Percentiles rank a stretch among this genome's conserved stretches.
These are phyloP conservation scores for Ceramica pisi DNA, from an alignment of 2,888 invertebrate genomes.

Conservation along the genomic window DNA sequence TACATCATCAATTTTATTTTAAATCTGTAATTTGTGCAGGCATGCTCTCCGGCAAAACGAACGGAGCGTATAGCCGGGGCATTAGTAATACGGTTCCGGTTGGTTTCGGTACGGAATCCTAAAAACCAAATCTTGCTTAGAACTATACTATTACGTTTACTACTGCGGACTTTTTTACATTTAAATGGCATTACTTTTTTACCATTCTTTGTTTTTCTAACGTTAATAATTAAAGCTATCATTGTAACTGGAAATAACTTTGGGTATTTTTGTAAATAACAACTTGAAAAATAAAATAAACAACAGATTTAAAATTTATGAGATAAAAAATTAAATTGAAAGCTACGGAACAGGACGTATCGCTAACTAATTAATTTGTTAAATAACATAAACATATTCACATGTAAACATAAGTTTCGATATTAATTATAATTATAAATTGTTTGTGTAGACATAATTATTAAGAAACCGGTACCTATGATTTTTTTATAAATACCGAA, in stretches of 20 bases:
- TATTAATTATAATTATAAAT: constrained; percentile 66
- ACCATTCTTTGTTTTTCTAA: constrained; percentile 8
- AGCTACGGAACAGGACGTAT: constrained; percentile 39
- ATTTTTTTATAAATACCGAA: constrained; percentile 52
- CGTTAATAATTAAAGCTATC: constrained; percentile 1
- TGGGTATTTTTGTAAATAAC: constrained; percentile 3
- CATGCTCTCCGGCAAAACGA: too few relatives aligned
- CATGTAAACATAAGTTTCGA: constrained; percentile 65
- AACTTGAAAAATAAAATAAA: not conserved
- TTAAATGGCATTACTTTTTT: not conserved
- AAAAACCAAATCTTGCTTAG: too few relatives aligned
- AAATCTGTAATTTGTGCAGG: too few relatives aligned
- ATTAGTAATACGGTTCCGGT: too few relatives aligned
- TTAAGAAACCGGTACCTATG: constrained; percentile 63
- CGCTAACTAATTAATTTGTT: constrained; percentile 25
- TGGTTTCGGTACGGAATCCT: too few relatives aligned
- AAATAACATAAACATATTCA: constrained; percentile 57
- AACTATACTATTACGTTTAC: too few relatives aligned
- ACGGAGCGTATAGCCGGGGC: too few relatives aligned
- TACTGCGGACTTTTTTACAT: too few relatives aligned
- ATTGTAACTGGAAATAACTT: constrained; percentile 2
- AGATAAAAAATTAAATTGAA: not conserved
- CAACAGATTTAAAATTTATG: not conserved
- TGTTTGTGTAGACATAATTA: constrained; percentile 56
- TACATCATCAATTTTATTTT: too few relatives aligned